Percentiles rank a stretch among this genome's conserved stretches.
Conservation (phyloP, 1,140 invertebrate genomes). For the Solenopsis fugax region DNA sequence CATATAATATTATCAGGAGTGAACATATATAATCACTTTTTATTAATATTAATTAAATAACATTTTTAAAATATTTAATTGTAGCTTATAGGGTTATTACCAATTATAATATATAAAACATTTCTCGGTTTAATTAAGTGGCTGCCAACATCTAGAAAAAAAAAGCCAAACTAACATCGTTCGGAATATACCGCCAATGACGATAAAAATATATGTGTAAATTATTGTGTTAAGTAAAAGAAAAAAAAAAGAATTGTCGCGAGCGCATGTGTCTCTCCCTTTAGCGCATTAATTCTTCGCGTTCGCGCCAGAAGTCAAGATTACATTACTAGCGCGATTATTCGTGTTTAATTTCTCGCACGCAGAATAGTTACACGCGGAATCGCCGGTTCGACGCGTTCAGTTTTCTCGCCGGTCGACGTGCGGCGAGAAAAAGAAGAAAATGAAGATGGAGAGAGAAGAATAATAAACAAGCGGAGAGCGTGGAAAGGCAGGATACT, state of each 20-base stretch:
- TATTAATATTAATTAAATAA: too few species aligned
- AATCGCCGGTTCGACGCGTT: not conserved
- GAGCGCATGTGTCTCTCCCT: not conserved
- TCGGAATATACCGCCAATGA: too few species aligned
- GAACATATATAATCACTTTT: too few species aligned
- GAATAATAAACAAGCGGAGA: not conserved
- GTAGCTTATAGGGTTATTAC: too few species aligned
- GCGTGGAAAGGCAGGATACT: conserved; percentile 19
- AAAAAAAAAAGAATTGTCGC: not conserved
- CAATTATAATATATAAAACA: too few species aligned
- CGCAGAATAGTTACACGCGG: not conserved
- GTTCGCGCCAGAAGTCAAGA: not conserved
- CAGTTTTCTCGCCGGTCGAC: not conserved
- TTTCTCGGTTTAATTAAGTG: too few species aligned
- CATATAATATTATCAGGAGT: too few species aligned
- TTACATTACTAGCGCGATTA: conserved; percentile 19
- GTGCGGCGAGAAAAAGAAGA: not conserved
- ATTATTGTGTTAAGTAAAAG: conserved; percentile 33
- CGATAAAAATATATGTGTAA: conserved; percentile 18
- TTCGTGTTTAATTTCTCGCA: conserved; percentile 26
- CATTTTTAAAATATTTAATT: too few species aligned
- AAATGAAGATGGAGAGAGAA: not conserved
- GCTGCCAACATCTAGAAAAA: too few species aligned
- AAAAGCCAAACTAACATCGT: too few species aligned
- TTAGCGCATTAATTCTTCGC: conserved; percentile 7